Percentiles rank a stretch among this genome's conserved stretches.
Conservation (phyloP, 2,888 invertebrate genomes). For the Pammene aurita region DNA sequence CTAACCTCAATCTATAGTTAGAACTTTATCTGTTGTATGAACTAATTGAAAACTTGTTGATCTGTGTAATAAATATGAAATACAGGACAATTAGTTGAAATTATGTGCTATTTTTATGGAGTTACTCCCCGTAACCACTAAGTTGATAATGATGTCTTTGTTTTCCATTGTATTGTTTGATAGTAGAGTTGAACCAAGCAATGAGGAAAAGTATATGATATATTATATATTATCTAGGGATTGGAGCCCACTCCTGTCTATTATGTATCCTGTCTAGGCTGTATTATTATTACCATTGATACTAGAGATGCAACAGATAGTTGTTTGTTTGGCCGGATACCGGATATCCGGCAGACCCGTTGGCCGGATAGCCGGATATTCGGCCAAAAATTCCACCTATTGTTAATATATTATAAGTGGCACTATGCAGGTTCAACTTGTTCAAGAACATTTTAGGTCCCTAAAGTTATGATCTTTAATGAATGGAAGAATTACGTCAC, state of each 20-base stretch:
- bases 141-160: slow-evolving; percentile 22
- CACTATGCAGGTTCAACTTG: no score
- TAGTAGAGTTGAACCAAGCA: slow-evolving; percentile 1
- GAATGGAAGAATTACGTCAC: no score
- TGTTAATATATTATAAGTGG: no score
- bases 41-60: not conserved
- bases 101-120: slow-evolving; percentile 10
- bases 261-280: no score
- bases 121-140: slow-evolving; percentile 28
- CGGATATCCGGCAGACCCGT: no score
- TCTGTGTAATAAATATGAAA: not conserved
- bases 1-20: slow-evolving; percentile 14
- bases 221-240: not conserved
- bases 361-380: no score
- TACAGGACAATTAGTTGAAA: slow-evolving; percentile 9
- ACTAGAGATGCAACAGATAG: no score
- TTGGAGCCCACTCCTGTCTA: not conserved
- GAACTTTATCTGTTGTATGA: not conserved
- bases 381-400: no score
- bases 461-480: no score
- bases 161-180: slow-evolving; percentile 8
- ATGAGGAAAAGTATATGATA: not conserved
- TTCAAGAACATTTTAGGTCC: no score
- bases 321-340: no score
- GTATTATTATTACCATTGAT: no score